A percentile compares a stretch with the other conserved stretches of the same genome.
phyloP scores from a whole-genome alignment of 2,113 vertebrate genomes.

The Ploceus nigricollis region DNA sequence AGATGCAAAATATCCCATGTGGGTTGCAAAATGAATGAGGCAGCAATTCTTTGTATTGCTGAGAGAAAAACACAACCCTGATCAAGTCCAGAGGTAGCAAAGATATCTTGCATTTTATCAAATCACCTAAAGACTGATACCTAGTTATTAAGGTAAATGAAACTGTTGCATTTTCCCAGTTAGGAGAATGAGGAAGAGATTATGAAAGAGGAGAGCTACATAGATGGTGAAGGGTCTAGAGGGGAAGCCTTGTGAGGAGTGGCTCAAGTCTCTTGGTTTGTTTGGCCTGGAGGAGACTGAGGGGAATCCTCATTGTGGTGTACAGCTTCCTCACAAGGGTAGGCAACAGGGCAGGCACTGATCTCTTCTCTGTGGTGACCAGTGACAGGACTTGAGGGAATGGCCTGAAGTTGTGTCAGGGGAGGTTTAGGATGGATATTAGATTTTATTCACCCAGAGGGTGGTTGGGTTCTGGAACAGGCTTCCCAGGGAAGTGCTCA shows the following conservation, averaged over 20 bases:
- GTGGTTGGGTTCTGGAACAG: not conserved
- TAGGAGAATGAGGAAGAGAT: not conserved
- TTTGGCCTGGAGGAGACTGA: not conserved
- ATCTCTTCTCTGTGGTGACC: not conserved
- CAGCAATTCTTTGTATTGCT: not conserved
- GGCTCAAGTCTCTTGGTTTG: not conserved
- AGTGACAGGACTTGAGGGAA: not conserved
- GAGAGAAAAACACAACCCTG: not conserved
- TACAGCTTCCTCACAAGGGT: not conserved
- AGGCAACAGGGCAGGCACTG: not conserved
- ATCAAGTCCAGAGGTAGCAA: not conserved
- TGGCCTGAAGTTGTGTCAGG: not conserved
- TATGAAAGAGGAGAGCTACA: not conserved
- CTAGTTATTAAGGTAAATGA: not conserved
- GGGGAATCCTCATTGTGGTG: not conserved
- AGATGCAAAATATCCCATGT: rapidly evolving
- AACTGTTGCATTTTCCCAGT: not conserved
- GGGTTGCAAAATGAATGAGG: not conserved
- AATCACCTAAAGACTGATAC: not conserved
- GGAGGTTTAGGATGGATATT: not conserved
- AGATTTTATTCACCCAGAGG: not conserved
- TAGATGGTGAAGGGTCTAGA: not conserved
- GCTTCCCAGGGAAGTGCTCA: not conserved
- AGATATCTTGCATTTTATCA: not conserved
- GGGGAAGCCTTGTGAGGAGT: not conserved